phyloP scores from a whole-genome alignment of 2,888 invertebrate genomes.

The Drosophila ezoana region DNA sequence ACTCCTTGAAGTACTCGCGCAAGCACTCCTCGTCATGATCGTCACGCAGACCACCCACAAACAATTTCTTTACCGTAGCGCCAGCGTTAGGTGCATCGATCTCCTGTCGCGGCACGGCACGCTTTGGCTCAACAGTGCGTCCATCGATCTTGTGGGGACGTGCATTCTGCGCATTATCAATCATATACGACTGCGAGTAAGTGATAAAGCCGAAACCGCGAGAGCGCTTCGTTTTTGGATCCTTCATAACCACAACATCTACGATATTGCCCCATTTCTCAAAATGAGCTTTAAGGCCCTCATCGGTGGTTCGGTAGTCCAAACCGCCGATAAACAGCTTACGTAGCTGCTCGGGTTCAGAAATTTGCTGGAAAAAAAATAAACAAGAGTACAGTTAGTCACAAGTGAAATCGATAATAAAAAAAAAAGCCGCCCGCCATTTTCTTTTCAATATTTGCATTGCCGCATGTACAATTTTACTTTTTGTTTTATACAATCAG shows the following conservation, averaged over 20 bases:
- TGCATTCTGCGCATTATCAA: constrained; percentile 97
- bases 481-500: background rate
- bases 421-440: constrained; percentile 64
- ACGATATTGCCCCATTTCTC: constrained; percentile 99
- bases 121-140: constrained; percentile 96
- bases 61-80: constrained; percentile 96
- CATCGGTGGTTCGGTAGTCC: constrained; percentile 96
- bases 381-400: constrained; percentile 57
- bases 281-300: constrained; percentile 95
- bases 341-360: constrained; percentile 89
- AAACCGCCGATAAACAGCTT: constrained; percentile 98
- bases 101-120: constrained; percentile 97
- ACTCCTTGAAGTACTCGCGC: constrained; percentile 91
- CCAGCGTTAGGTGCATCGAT: constrained; percentile 97
- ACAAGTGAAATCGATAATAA: constrained; percentile 44
- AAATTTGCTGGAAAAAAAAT: constrained; percentile 71
- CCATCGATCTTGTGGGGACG: constrained; percentile 97
- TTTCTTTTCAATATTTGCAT: constrained; percentile 62
- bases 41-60: constrained; percentile 96
- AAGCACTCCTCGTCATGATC: constrained; percentile 96
- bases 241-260: constrained; percentile 98
- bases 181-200: constrained; percentile 96
- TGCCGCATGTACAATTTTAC: constrained; percentile 21
- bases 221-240: constrained; percentile 96
- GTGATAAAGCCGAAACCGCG: constrained; percentile 99